These are phyloP conservation scores for Augochlora pura DNA, from an alignment of 1,140 invertebrate genomes.

Conservation along the genomic window DNA sequence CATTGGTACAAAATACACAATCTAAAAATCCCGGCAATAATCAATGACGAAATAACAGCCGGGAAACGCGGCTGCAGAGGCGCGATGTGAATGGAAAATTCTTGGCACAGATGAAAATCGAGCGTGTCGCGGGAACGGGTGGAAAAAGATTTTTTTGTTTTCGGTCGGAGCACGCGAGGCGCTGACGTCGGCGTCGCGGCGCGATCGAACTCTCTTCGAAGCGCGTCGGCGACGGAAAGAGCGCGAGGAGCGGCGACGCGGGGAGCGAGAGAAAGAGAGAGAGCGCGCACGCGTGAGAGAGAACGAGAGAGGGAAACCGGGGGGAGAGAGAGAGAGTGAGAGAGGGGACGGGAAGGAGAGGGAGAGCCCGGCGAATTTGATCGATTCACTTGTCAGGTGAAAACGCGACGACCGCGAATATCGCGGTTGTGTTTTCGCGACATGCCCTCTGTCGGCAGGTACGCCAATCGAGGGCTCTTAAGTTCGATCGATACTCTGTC, in stretches of 20 bases:
- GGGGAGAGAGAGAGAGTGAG: not conserved
- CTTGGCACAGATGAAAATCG: not conserved
- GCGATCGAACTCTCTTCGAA: slow-evolving; percentile 41
- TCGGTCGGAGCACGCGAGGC: slow-evolving; percentile 19
- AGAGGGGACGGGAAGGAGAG: not conserved
- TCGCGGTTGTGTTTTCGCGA: slow-evolving; percentile 43
- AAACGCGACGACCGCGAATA: slow-evolving; percentile 37
- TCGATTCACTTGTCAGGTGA: slow-evolving; percentile 52
- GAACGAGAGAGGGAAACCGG: not conserved
- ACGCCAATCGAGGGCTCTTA: slow-evolving; percentile 47
- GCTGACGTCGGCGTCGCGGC: slow-evolving; percentile 36
- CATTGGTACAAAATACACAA: no score
- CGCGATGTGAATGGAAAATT: no score
- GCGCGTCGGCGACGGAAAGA: slow-evolving; percentile 19
- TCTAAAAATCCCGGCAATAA: no score
- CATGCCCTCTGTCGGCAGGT: slow-evolving; percentile 53
- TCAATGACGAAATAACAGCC: no score
- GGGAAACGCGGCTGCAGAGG: no score
- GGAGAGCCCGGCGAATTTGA: slow-evolving; percentile 25
- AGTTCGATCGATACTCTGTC: slow-evolving; percentile 58
- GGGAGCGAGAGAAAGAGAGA: not conserved
- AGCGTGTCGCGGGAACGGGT: not conserved
- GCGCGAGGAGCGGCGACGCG: not conserved
- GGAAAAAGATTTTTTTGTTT: slow-evolving; percentile 3
- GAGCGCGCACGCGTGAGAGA: no score